Conservation (phyloP, 2,888 invertebrate species). For the Glyphotaelius pellucidus region DNA sequence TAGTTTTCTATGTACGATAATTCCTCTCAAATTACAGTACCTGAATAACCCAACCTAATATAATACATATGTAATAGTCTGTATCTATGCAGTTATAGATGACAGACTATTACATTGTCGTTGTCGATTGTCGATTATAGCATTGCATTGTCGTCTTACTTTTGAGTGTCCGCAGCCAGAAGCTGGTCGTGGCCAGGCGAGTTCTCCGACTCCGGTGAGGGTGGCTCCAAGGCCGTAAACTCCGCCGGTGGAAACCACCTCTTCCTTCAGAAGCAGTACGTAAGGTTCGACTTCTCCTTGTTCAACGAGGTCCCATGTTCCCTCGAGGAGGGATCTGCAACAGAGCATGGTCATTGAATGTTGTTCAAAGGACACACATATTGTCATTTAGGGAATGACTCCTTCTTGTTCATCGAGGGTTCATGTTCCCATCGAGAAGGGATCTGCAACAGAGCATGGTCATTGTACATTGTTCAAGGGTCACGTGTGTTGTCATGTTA, state of each 20-base stretch:
- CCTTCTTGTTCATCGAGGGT: background rate
- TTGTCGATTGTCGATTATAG: too few species aligned
- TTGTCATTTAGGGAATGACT: background rate
- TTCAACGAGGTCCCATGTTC: conserved; percentile 62
- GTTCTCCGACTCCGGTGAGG: conserved; percentile 62
- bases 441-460: too few species aligned
- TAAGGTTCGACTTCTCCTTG: conserved; percentile 61
- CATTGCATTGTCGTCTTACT: conserved; percentile 25
- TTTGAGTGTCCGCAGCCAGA: conserved; percentile 64
- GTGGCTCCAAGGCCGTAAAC: conserved; percentile 61
- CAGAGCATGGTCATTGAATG: background rate
- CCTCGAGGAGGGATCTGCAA: conserved; percentile 48
- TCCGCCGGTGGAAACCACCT: conserved; percentile 39
- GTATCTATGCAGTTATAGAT: background rate
- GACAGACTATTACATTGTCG: too few species aligned
- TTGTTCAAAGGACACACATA: background rate
- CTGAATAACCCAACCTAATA: too few species aligned
- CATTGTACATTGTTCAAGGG: too few species aligned
- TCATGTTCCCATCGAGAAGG: conserved; percentile 16
- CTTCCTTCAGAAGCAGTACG: conserved; percentile 57
- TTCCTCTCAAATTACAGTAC: too few species aligned
- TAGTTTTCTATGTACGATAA: too few species aligned
- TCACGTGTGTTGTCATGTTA: too few species aligned
- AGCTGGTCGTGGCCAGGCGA: conserved; percentile 63
- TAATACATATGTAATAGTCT: too few species aligned